Base-by-base conservation (phyloP, 2,797 vertebrate genomes). In the Anas capensis region DNA sequence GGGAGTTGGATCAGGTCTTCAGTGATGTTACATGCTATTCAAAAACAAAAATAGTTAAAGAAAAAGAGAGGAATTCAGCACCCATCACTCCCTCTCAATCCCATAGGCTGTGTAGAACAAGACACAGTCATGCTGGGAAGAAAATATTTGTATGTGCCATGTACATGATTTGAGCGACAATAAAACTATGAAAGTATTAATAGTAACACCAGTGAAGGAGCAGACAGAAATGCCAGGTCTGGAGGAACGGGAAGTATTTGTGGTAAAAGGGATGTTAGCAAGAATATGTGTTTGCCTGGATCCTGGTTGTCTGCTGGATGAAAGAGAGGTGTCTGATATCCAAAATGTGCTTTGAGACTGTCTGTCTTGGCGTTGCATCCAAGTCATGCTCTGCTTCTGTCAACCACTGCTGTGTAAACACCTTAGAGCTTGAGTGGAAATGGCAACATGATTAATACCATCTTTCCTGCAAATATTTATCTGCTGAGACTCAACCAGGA, bases 401-500 rank as follows among this genome's bases (percentile, higher is more conserved):
- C 2, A 20, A 48, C 60, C 81, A 34, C 53, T 80, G 51, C 93
- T 93, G 56, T 53, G 78, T 73, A 92, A 93, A 89, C 68, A 89
- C 71, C 77, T 71, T 48, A 66, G 53, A 88, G 88, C 73, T 93
- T 56, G 76, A 95, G 85, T 88, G 82, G 77, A 86, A 97, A 89
- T 33, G 68, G 60, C 78, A 95, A 36, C 4, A 2, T 61, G 86
- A 87, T 95, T 88, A 88, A 92, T 64, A 40, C 42, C 75, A 61
- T 71, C 81, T 77, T 88, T 76, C 70, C 48, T 82, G 83, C 84
- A 94, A 96, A 95, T 93, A 91, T 89, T 95, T 92, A 60, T 70
- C 71, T 53, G 70, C 88, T 90, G 88, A 38, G 17, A 56, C 62
- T 80, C 64, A 72, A 66, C 60, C 71, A 82, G 44, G 11, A 1